Conservation (phyloP, 64 coral and sea anemone genomes). For the Stylophora pistillata region DNA sequence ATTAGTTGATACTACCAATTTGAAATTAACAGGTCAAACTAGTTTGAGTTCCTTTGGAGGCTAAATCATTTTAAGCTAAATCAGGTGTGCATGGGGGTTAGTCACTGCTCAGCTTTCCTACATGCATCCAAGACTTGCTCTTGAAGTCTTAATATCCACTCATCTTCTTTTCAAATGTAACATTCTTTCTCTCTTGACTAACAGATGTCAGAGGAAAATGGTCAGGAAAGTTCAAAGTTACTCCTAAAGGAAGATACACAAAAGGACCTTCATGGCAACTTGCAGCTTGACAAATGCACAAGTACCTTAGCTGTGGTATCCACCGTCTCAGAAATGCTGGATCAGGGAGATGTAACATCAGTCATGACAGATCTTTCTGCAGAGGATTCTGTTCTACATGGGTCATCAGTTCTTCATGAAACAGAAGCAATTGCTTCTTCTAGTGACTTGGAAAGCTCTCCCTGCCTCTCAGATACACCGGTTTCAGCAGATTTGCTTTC, state of each 20-base stretch:
- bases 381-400: slow-evolving; percentile 50
- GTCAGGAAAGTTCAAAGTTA: background rate
- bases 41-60: too few species aligned
- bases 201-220: slow-evolving; percentile 35
- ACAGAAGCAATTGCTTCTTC: slow-evolving; percentile 72
- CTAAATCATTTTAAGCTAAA: background rate
- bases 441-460: slow-evolving; percentile 66
- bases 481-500: slow-evolving; percentile 67
- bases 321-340: slow-evolving; percentile 37
- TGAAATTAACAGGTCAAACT: too few species aligned
- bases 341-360: slow-evolving; percentile 32
- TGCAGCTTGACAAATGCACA: slow-evolving; percentile 26
- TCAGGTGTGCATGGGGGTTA: background rate
- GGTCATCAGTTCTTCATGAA: slow-evolving; percentile 68
- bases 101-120: too few species aligned
- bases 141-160: background rate
- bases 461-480: slow-evolving; percentile 58
- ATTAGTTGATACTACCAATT: too few species aligned
- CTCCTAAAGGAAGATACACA: background rate
- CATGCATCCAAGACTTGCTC: too few species aligned
- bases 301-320: background rate
- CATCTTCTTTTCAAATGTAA: background rate
- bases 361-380: slow-evolving; percentile 22
- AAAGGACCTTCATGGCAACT: background rate
- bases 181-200: background rate